These are phyloP conservation scores for Caenorhabditis sp. DNA, from an alignment of 2,888 invertebrate species.

Conservation along the genomic window DNA sequence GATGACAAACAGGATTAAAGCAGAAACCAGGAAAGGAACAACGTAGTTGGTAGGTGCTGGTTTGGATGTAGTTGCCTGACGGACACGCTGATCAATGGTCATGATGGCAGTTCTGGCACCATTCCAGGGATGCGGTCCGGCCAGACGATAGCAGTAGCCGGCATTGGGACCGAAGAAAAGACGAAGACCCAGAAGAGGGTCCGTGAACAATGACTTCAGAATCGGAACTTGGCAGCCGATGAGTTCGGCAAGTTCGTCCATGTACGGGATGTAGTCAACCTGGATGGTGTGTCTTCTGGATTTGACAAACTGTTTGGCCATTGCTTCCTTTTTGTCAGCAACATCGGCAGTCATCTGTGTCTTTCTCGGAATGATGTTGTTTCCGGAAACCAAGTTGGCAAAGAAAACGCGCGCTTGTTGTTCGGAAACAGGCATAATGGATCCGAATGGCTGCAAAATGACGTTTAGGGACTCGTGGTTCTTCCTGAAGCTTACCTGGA, in stretches of 20 bases:
- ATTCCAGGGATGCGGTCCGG: conserved; percentile 73
- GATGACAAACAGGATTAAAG: conserved; percentile 38
- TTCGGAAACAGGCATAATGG: conserved; percentile 85
- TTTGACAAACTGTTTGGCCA: conserved; percentile 77
- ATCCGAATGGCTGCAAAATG: conserved; percentile 84
- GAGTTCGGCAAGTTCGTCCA: conserved; percentile 84
- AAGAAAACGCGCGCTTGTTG: conserved; percentile 84
- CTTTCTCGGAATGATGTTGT: conserved; percentile 51
- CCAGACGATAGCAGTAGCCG: conserved; percentile 71
- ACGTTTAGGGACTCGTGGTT: too few relatives aligned
- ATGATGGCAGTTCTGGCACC: conserved; percentile 76
- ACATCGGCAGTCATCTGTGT: conserved; percentile 83
- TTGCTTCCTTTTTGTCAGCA: conserved; percentile 73
- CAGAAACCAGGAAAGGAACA: conserved; percentile 44
- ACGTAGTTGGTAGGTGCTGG: conserved; percentile 50
- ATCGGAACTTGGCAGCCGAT: conserved; percentile 84
- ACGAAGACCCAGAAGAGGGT: conserved; percentile 72
- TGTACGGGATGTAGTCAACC: conserved; percentile 83
- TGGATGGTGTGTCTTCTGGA: conserved; percentile 84
- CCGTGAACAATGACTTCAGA: conserved; percentile 77
- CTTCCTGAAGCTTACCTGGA: conserved; percentile 81
- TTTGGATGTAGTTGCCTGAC: conserved; percentile 52
- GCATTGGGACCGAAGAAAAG: conserved; percentile 67
- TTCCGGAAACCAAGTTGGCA: conserved; percentile 68
- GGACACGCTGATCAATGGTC: conserved; percentile 68